Evolutionary conservation across 23 tunicate genomes (phyloP), one percentile per base, ranked within the genome.

Genomic region (Styela clava): DNA sequence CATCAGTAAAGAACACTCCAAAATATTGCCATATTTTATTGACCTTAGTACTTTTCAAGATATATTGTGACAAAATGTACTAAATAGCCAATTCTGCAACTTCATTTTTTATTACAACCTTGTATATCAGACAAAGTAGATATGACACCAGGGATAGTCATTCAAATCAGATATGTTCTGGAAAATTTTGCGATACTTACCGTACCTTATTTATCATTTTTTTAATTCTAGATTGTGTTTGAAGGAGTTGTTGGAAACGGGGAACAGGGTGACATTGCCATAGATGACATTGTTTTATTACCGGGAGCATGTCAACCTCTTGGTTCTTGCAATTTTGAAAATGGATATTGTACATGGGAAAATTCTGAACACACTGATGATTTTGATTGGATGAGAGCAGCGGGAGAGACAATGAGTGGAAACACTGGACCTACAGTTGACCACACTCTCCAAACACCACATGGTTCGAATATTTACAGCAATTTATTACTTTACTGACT

Each of bases 291-390:
- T 5, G 28, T 88, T 5, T 31, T 93, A 33, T 32, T 87, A 2
- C 98, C 98, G 2, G 98, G 86, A 2, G 83, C 69, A 9, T 93
- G 98, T 72, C 89, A 92, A 3, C 98, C 98, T 7, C 82, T 88
- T 2, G 98, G 98, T 29, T 87, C 93, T 22, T 93, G 98, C 51
- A 78, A 83, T 23, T 93, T 93, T 73, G 98, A 93, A 76, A 63
- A 85, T 3, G 86, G 93, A 61, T 65, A 85, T 71, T 93, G 98
- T 74, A 93, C 98, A 9, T 93, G 98, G 98, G 90, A 93, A 61
- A 93, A 93, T 74, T 93, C 98, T 23, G 88, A 87, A 64, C 65
- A 87, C 27, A 35, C 73, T 26, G 98, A 93, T 62, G 98, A 93
- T 70, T 93, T 93, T 36, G 98, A 93, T 78, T 93, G 98, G 98